Conservation (phyloP, 2,888 invertebrate species). For the Ichneumoninae sp. region DNA sequence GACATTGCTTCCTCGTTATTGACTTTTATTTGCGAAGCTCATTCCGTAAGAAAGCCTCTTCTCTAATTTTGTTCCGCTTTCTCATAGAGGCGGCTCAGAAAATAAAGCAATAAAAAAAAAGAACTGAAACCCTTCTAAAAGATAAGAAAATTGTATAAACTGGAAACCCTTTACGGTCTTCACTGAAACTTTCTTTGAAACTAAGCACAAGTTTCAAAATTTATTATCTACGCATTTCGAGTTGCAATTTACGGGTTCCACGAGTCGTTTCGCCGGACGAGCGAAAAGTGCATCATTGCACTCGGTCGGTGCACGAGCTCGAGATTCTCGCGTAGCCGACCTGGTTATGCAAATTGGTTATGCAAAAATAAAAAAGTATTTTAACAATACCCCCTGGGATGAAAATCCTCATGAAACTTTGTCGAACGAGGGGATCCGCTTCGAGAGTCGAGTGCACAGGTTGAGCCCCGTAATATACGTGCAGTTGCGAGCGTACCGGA, state of each 20-base stretch:
- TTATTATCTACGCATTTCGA: neutral
- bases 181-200: neutral
- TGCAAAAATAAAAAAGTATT: neutral
- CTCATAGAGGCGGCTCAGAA: neutral
- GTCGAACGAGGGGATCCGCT: neutral
- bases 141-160: too few relatives aligned
- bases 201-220: neutral
- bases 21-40: neutral
- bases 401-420: constrained; percentile 17
- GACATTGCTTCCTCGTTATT: neutral
- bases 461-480: constrained; percentile 12
- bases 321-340: constrained; percentile 28
- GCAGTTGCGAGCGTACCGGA: neutral
- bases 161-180: neutral
- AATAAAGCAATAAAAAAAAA: neutral
- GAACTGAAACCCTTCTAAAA: neutral
- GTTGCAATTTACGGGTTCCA: neutral
- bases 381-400: constrained; percentile 17
- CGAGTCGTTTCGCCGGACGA: neutral
- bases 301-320: neutral
- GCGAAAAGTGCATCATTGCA: neutral
- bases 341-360: constrained; percentile 61
- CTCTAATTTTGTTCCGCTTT: neutral
- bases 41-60: neutral
- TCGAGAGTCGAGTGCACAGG: neutral